Percentiles rank a stretch among this genome's conserved stretches.
Evolutionary conservation across 2,888 invertebrate genomes (phyloP).

Genomic region (Heliconius sara): DNA sequence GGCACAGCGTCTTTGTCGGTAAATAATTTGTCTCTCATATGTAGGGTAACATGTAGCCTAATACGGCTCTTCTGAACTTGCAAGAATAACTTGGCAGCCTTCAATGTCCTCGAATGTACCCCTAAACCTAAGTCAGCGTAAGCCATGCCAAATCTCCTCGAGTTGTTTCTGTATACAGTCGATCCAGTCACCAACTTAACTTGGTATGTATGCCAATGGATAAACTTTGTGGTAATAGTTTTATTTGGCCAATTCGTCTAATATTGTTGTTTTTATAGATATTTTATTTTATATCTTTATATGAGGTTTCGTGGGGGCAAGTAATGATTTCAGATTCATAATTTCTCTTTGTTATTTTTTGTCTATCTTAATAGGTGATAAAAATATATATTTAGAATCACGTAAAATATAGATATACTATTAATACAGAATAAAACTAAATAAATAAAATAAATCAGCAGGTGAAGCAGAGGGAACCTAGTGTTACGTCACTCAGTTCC

Average conservation of each 20-base stretch:
- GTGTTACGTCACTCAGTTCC: no score
- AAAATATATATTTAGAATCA: no score
- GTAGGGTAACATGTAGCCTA: conserved; percentile 41
- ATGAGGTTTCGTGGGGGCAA: no score
- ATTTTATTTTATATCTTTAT: no score
- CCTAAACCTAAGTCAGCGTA: conserved; percentile 69
- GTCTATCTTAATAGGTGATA: background rate
- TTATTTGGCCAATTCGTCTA: conserved; percentile 43
- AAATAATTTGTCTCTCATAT: conserved; percentile 39
- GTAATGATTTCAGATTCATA: background rate
- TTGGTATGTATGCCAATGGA: conserved; percentile 49
- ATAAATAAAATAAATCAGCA: no score
- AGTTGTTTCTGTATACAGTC: conserved; percentile 60
- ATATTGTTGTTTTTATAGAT: background rate
- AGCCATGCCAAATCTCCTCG: conserved; percentile 73
- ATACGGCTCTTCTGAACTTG: conserved; percentile 50
- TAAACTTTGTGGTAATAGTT: conserved; percentile 49
- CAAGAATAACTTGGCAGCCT: conserved; percentile 61
- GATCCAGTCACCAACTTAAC: conserved; percentile 50
- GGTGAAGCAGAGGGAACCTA: no score
- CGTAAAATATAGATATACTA: no score
- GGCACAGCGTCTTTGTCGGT: conserved; percentile 19
- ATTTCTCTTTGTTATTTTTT: background rate
- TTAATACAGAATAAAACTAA: no score
- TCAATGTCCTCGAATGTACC: conserved; percentile 59